Conservation (phyloP, 2,888 invertebrate genomes). For the Subacronicta megacephala region DNA sequence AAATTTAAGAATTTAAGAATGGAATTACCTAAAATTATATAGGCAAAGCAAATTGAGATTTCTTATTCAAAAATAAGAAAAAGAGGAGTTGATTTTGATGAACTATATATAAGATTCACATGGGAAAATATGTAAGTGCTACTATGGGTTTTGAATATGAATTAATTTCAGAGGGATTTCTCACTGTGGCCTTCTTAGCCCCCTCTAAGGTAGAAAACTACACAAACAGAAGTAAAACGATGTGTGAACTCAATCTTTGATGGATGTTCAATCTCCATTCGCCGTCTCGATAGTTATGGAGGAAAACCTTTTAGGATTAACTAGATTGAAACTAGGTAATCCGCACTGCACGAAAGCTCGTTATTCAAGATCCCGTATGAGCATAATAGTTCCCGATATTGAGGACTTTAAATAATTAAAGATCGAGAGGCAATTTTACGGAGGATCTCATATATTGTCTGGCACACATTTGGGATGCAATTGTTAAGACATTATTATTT, state of each 20-base stretch:
- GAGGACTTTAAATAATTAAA: slow-evolving; percentile 50
- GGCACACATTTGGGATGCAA: too few relatives aligned
- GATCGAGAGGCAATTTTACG: slow-evolving; percentile 33
- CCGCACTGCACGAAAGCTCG: slow-evolving; percentile 38
- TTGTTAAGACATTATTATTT: too few relatives aligned
- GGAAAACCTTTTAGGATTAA: slow-evolving; percentile 41
- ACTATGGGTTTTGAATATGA: too few relatives aligned
- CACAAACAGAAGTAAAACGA: not conserved
- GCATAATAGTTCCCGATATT: slow-evolving; percentile 35
- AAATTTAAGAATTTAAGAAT: too few relatives aligned
- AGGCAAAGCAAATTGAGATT: too few relatives aligned
- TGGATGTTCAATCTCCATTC: slow-evolving; percentile 9
- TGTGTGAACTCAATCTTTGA: not conserved
- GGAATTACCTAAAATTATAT: too few relatives aligned
- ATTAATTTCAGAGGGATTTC: too few relatives aligned
- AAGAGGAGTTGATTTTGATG: too few relatives aligned
- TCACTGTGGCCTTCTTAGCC: too few relatives aligned
- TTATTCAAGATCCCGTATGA: slow-evolving; percentile 50
- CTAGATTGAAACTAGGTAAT: slow-evolving; percentile 51
- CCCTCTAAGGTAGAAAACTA: not conserved
- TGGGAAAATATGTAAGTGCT: too few relatives aligned
- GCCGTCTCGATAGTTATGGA: slow-evolving; percentile 5
- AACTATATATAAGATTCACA: too few relatives aligned
- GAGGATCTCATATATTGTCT: slow-evolving; percentile 17
- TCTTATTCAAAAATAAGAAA: too few relatives aligned